Base-by-base conservation (phyloP, 2,888 invertebrate genomes). In the Drosophila borealis region DNA sequence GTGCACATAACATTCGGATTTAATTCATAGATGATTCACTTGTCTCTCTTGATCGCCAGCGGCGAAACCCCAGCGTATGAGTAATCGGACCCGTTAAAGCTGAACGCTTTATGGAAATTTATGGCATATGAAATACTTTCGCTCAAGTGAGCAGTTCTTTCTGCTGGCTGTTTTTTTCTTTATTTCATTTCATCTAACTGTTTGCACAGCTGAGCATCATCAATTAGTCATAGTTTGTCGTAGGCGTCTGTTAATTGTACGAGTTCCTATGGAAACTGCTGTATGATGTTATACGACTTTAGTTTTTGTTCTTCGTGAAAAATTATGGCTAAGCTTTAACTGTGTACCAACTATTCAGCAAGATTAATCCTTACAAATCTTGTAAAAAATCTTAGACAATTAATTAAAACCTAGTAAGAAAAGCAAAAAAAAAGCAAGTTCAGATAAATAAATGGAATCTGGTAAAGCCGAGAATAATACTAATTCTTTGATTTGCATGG, bases 111-210 rank as follows among this genome's bases (percentile, higher is more conserved):
- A 83, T 83, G 81, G 68, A 84, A 88, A 83, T 83, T 83, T 56
- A 84, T 87, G 81, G 81, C 74, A 54, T 70, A 70, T 54, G 78
- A 84, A 88, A 79, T 71, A 74, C 83, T 83, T 85, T 83, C 88
- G 85, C 81, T 81, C 54, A 56, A 78, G 54, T 70, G 61, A 10
- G 63, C 33, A 53, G 73, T 51, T 67, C 39, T 61, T 56, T 34
- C 11, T 39, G 29, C 29, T 46, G 3, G 4, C 10, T 21, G 29
- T 53, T 39, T 19, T 13, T 49, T 54, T 21, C 19, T 49, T 4
- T 46, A n/a, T 33, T 33, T 17, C 17, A 34, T 64, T 25, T 14
- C 36, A 37, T 59, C 57, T 41, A 42, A 37, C 48, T 70, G 59
- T 33, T 59, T 49, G 33, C 50, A n/a, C 34, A 51, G 59, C 50